Conservation (phyloP, 2,113 vertebrate species). For the Suricata suricatta region DNA sequence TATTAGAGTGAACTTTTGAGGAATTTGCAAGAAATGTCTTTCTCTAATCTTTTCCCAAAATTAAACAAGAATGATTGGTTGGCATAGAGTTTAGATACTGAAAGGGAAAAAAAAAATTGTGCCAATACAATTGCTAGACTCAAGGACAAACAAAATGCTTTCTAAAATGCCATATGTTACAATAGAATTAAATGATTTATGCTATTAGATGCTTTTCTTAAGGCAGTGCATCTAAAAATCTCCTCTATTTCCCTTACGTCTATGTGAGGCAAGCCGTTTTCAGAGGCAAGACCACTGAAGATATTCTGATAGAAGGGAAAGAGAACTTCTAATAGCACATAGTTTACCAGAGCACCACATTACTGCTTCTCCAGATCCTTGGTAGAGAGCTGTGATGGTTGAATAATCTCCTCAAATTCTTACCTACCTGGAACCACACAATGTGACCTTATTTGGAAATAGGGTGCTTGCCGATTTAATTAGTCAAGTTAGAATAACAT, state of each 20-base stretch:
- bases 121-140: not conserved
- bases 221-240: not conserved
- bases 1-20: not conserved
- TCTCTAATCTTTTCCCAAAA: not conserved
- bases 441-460: not conserved
- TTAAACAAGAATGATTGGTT: not conserved
- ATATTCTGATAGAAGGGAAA: not conserved
- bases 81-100: not conserved
- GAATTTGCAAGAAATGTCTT: not conserved
- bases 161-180: not conserved
- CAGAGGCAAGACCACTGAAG: not conserved
- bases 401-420: not conserved
- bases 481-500: not conserved
- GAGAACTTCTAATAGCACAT: not conserved
- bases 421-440: not conserved
- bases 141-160: not conserved
- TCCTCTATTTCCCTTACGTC: not conserved
- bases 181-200: not conserved
- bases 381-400: accelerated
- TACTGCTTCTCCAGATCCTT: accelerated
- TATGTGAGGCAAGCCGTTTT: not conserved
- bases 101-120: not conserved
- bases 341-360: not conserved
- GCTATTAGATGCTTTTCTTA: not conserved
- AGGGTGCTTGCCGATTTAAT: not conserved